Percentiles rank a stretch among this genome's conserved stretches.
These are phyloP conservation scores for Nibea albiflora DNA, from an alignment of 2,113 vertebrate genomes.

Conservation along the genomic window DNA sequence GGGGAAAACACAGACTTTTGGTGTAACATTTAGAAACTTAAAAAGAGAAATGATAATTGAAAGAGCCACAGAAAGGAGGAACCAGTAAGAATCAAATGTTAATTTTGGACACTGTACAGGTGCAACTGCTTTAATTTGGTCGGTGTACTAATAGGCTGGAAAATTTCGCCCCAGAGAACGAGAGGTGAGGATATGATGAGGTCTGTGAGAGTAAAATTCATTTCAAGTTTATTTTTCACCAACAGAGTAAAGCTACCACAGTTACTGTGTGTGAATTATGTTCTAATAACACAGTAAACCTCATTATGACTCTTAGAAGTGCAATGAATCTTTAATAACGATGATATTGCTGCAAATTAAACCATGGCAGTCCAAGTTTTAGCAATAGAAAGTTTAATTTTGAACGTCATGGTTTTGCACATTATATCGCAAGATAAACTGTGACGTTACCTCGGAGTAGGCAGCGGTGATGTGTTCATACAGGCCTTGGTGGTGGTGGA, in stretches of 20 bases:
- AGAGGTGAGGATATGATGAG: not conserved
- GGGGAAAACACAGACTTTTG: not conserved
- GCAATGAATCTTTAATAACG: not conserved
- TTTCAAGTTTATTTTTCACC: not conserved
- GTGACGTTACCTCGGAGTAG: slow-evolving; percentile 90
- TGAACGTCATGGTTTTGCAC: not conserved
- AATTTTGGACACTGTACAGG: not conserved
- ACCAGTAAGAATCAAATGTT: not conserved
- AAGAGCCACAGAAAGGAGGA: not conserved
- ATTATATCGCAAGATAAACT: not conserved
- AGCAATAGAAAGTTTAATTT: not conserved
- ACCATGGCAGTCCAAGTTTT: not conserved
- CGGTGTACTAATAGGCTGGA: not conserved
- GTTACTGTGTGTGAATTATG: not conserved
- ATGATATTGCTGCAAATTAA: not conserved
- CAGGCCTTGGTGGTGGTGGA: slow-evolving; percentile 98
- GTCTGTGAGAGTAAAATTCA: not conserved
- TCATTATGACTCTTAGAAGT: not conserved
- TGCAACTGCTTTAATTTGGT: not conserved
- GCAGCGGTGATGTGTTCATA: slow-evolving; percentile 97
- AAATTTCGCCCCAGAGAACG: not conserved
- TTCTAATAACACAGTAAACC: not conserved
- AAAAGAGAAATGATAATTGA: not conserved
- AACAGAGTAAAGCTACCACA: not conserved
- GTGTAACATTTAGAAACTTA: not conserved